phyloP scores from a whole-genome alignment of 1,140 invertebrate species.

The Armadillidium nasatum region DNA sequence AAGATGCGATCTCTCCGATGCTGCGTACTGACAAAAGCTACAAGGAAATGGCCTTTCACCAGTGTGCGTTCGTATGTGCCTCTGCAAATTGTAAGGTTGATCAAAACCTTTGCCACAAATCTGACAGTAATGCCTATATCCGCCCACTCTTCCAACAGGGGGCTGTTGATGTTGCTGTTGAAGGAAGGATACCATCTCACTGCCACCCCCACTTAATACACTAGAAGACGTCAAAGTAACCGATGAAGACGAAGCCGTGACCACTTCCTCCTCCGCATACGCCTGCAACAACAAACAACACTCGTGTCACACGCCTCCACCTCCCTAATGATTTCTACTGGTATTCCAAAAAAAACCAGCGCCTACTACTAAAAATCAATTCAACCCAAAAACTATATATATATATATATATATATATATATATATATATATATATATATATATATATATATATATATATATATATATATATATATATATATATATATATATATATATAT shows the following conservation, averaged over 20 bases:
- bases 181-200: neutral
- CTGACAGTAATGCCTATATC: neutral
- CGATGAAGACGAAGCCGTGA: neutral
- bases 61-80: slow-evolving; percentile 25
- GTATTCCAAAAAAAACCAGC: neutral
- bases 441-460: slow-evolving; percentile 21
- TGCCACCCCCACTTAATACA: neutral
- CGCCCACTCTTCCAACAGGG: neutral
- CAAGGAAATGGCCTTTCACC: slow-evolving; percentile 27
- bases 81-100: slow-evolving; percentile 19
- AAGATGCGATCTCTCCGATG: neutral
- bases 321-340: neutral
- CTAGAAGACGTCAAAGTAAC: neutral
- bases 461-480: slow-evolving; percentile 17
- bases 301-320: neutral
- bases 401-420: slow-evolving; percentile 28
- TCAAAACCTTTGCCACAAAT: slow-evolving; percentile 14
- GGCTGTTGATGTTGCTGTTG: neutral
- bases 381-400: neutral
- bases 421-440: slow-evolving; percentile 21
- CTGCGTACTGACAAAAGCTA: slow-evolving; percentile 19
- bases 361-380: too few relatives aligned
- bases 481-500: slow-evolving; percentile 25
- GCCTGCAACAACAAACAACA: neutral
- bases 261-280: neutral